phyloP scores from a whole-genome alignment of 2,797 vertebrate species.

The Catharus ustulatus region DNA sequence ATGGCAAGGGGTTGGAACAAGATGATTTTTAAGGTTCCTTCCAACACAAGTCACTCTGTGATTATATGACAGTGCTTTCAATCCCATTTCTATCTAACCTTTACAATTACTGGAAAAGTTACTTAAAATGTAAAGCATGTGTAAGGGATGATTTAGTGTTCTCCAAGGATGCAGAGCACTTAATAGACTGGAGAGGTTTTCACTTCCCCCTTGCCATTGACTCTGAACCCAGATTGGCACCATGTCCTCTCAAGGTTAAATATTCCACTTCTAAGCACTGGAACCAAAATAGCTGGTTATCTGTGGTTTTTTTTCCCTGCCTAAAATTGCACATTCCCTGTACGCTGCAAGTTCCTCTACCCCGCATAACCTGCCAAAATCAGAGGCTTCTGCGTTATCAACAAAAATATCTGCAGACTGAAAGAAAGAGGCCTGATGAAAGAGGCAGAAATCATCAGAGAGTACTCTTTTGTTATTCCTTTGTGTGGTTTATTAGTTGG shows the following conservation, averaged over 20 bases:
- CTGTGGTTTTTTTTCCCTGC: not conserved
- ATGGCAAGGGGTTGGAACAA: not conserved
- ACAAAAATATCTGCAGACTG: slow-evolving; percentile 51
- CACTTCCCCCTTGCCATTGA: not conserved
- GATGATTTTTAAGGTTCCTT: not conserved
- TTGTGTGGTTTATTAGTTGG: not conserved
- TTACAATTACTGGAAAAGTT: not conserved
- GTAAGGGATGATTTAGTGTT: not conserved
- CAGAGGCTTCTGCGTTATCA: slow-evolving; percentile 15
- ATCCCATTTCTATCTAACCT: not conserved
- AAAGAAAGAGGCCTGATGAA: not conserved
- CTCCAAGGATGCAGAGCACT: not conserved
- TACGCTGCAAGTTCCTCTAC: slow-evolving; percentile 13
- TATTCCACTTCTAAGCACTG: slow-evolving; percentile 11
- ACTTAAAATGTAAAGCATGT: not conserved
- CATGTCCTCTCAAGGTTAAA: slow-evolving; percentile 19
- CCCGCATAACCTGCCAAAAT: slow-evolving; percentile 34
- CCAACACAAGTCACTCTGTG: not conserved
- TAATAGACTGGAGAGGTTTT: not conserved
- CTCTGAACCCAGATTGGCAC: not conserved
- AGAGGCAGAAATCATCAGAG: not conserved
- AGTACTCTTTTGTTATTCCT: not conserved
- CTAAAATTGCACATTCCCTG: slow-evolving; percentile 28
- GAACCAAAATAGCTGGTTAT: slow-evolving; percentile 24
- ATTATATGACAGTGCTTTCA: not conserved